Evolutionary conservation across 2,113 vertebrate species (phyloP).

Genomic region (Prolemur simus): DNA sequence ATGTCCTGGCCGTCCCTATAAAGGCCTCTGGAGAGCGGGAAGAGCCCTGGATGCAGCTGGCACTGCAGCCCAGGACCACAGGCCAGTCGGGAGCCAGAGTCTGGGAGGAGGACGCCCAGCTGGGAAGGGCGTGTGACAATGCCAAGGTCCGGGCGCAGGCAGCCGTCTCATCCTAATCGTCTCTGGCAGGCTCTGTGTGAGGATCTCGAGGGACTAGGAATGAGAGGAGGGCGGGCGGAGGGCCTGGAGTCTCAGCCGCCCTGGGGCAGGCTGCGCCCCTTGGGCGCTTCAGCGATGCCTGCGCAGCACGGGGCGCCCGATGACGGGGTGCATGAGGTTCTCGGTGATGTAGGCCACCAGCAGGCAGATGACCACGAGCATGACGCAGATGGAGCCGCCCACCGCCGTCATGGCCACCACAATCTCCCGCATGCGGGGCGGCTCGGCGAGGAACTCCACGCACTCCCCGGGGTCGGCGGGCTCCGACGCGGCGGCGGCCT

Average conservation of each 20-base stretch:
- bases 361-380: constrained; percentile 98
- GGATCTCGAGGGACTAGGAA: background rate
- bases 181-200: background rate
- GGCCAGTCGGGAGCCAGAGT: background rate
- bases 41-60: background rate
- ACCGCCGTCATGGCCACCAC: constrained; percentile 98
- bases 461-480: constrained; percentile 84
- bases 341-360: constrained; percentile 98
- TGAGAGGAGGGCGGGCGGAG: background rate
- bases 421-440: constrained; percentile 95
- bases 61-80: background rate
- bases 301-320: constrained; percentile 64
- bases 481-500: constrained; percentile 44
- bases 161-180: background rate
- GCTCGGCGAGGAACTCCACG: constrained; percentile 92
- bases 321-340: constrained; percentile 91
- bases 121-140: background rate
- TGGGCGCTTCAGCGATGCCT: constrained; percentile 15
- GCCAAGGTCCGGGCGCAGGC: background rate
- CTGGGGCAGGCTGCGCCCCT: background rate
- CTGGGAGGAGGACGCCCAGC: background rate
- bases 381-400: constrained; percentile 97
- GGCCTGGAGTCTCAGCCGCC: background rate
- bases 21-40: background rate
- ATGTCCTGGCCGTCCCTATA: background rate